These are phyloP conservation scores for Eupristina koningsbergeri DNA, from an alignment of 1,140 invertebrate genomes.

Conservation along the genomic window DNA sequence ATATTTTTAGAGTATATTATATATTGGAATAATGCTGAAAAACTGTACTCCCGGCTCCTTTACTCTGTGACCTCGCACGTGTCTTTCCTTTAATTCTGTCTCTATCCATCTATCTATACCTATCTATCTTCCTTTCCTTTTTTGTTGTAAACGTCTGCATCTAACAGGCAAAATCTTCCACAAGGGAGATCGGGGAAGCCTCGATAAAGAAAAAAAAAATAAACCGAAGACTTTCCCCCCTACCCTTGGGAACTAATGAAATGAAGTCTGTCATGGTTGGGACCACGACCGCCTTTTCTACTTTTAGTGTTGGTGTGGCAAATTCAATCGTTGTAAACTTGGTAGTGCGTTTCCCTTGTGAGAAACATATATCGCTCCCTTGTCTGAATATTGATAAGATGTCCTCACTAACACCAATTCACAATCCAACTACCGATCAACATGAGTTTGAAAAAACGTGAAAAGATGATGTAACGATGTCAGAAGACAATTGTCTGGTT, in stretches of 20 bases:
- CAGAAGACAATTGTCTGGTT: neutral
- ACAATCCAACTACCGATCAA: conserved; percentile 4
- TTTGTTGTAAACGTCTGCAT: conserved; percentile 11
- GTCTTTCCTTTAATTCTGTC: neutral
- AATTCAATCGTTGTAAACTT: conserved; percentile 46
- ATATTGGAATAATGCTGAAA: neutral
- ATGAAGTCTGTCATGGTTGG: conserved; percentile 24
- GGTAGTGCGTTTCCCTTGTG: neutral
- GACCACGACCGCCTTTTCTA: conserved; percentile 25
- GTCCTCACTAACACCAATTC: neutral
- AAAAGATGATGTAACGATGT: neutral
- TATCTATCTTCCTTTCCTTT: neutral
- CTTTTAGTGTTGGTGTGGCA: conserved; percentile 21
- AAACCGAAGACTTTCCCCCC: neutral
- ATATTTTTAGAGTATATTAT: neutral
- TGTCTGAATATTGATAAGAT: conserved; percentile 38
- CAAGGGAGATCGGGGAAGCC: neutral
- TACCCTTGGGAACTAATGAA: conserved; percentile 22
- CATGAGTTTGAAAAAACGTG: neutral
- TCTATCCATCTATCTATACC: too few species aligned
- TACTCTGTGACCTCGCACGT: conserved; percentile 2
- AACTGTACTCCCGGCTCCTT: neutral
- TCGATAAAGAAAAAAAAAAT: conserved; percentile 37
- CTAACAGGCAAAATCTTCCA: neutral
- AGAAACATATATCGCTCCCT: neutral